phyloP scores from a whole-genome alignment of 2,888 invertebrate species.

The Acanthosepion esculentum region DNA sequence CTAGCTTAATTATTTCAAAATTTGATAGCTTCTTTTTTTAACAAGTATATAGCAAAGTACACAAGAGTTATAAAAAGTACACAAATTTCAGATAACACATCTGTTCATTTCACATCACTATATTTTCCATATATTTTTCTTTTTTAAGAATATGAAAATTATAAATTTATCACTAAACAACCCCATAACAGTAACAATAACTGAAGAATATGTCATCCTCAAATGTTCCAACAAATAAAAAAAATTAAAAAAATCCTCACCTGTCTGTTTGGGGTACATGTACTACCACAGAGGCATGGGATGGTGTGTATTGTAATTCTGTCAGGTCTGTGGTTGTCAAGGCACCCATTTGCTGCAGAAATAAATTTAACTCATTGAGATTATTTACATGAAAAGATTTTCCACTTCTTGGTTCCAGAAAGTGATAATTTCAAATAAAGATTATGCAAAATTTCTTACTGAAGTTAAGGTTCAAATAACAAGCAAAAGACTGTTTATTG shows the following conservation, averaged over 20 bases:
- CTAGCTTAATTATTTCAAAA: too few relatives aligned
- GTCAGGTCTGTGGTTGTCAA: not conserved
- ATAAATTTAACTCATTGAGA: not conserved
- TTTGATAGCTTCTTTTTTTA: too few relatives aligned
- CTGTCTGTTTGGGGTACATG: not conserved
- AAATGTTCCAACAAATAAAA: not conserved
- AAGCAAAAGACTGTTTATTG: too few relatives aligned
- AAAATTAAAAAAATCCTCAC: not conserved
- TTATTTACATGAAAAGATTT: not conserved
- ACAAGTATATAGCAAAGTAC: too few relatives aligned
- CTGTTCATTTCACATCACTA: not conserved
- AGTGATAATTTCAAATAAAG: too few relatives aligned
- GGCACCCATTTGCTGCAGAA: not conserved
- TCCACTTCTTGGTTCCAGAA: not conserved
- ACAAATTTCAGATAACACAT: not conserved
- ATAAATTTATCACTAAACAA: not conserved
- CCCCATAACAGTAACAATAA: not conserved
- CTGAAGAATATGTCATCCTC: not conserved
- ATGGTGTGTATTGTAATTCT: constrained; percentile 18
- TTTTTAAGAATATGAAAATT: not conserved
- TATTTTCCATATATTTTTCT: not conserved
- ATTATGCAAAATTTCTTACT: too few relatives aligned
- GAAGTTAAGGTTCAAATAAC: too few relatives aligned
- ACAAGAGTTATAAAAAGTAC: too few relatives aligned
- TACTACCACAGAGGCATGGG: not conserved